Percentiles rank a stretch among this genome's conserved stretches.
These are phyloP conservation scores for Stigmatopora nigra DNA, from an alignment of 2,113 vertebrate species.

Conservation along the genomic window DNA sequence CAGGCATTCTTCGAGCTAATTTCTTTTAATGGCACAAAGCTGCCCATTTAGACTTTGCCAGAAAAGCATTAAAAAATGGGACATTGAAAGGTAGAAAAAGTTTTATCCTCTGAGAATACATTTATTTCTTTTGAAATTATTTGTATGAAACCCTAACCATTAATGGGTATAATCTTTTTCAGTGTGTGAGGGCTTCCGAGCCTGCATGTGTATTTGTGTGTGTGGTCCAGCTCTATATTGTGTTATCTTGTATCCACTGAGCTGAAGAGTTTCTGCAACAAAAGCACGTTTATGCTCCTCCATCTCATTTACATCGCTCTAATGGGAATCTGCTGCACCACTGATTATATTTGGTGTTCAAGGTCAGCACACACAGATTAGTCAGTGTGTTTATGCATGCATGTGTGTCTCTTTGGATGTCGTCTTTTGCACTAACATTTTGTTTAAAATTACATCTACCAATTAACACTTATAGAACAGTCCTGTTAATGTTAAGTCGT, in stretches of 20 bases:
- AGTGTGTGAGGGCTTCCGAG: background rate
- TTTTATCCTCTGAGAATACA: too few relatives aligned
- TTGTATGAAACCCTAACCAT: background rate
- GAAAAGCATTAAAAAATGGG: too few relatives aligned
- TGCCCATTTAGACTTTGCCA: too few relatives aligned
- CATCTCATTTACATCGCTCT: slow-evolving; percentile 55
- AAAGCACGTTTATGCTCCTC: slow-evolving; percentile 40
- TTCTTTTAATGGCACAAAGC: too few relatives aligned
- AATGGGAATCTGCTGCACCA: slow-evolving; percentile 56
- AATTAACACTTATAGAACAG: background rate
- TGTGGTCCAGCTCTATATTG: slow-evolving; percentile 25
- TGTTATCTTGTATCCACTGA: slow-evolving; percentile 33
- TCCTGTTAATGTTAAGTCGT: background rate
- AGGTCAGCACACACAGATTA: slow-evolving; percentile 47
- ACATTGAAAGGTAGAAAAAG: too few relatives aligned
- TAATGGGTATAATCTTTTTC: background rate
- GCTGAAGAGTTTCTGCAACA: slow-evolving; percentile 53
- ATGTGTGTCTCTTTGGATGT: slow-evolving; percentile 12
- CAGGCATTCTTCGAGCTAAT: too few relatives aligned
- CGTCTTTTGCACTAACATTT: slow-evolving; percentile 6
- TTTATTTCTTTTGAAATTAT: background rate
- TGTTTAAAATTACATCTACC: slow-evolving; percentile 9
- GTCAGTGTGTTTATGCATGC: slow-evolving; percentile 5
- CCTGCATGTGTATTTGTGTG: background rate
- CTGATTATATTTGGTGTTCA: slow-evolving; percentile 57